Conservation (phyloP, 2,113 vertebrate species). For the Dicrurus megarhynchus region DNA sequence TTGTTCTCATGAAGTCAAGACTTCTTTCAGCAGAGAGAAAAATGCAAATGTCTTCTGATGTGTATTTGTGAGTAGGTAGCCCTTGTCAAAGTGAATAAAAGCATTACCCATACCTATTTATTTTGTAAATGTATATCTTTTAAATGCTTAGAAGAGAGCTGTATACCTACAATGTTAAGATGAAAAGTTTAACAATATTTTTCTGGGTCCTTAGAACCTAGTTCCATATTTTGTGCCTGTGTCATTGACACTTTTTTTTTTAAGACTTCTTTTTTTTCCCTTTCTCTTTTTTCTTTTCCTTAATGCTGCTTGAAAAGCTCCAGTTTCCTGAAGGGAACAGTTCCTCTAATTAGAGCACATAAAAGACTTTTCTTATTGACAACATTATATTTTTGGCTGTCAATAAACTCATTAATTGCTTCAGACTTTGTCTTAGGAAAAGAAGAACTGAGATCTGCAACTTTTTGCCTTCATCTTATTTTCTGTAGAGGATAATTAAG, state of each 20-base stretch:
- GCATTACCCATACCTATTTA: not conserved
- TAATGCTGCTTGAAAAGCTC: not conserved
- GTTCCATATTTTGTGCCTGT: not conserved
- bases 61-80: not conserved
- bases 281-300: not conserved
- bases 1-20: not conserved
- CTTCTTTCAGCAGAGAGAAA: not conserved
- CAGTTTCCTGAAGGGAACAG: not conserved
- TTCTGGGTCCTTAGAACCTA: not conserved
- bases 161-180: not conserved
- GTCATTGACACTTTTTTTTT: not conserved
- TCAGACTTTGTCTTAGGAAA: not conserved
- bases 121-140: not conserved
- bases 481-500: conserved; percentile 11
- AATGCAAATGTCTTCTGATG: not conserved
- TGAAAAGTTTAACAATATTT: not conserved
- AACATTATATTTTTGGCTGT: not conserved
- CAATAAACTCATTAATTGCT: conserved; percentile 26
- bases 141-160: not conserved
- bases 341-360: conserved; percentile 5
- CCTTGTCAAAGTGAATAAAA: not conserved
- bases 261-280: not conserved
- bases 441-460: not conserved
- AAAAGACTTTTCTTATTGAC: conserved; percentile 5
- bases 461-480: not conserved